Evolutionary conservation across 37 sponge, comb jelly and placozoan genomes (phyloP).

Genomic region (Beroe forskalii): DNA sequence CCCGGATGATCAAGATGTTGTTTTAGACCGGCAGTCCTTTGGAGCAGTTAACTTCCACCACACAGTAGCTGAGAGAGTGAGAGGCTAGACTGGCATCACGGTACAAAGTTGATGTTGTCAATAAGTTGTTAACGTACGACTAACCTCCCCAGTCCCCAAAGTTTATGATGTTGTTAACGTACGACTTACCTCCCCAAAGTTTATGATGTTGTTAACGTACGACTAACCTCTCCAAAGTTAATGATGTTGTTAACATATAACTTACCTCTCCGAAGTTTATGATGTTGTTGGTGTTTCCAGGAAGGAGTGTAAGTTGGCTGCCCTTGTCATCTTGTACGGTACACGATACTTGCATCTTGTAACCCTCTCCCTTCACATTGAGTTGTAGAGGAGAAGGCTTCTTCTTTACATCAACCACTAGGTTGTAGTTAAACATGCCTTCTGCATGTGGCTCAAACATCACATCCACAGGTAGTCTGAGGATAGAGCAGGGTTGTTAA

Average conservation of each 20-base stretch:
- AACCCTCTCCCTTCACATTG: slow-evolving; percentile 94
- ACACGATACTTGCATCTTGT: slow-evolving; percentile 70
- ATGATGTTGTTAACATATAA: no score
- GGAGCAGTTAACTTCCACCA: no score
- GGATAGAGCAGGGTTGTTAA: neutral
- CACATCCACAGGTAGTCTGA: slow-evolving; percentile 76
- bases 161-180: no score
- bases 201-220: no score
- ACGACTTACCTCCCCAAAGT: no score
- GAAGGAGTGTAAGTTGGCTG: neutral
- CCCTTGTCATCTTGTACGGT: slow-evolving; percentile 33
- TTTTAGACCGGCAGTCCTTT: no score
- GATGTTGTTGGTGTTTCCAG: slow-evolving; percentile 13
- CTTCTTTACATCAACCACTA: slow-evolving; percentile 76
- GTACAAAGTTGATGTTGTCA: no score
- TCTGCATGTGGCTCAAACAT: slow-evolving; percentile 76
- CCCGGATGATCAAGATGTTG: no score
- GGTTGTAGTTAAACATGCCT: slow-evolving; percentile 79
- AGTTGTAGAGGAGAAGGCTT: slow-evolving; percentile 79
- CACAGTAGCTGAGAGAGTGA: no score
- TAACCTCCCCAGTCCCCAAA: no score
- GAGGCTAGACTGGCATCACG: no score
- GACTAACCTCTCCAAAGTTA: neutral
- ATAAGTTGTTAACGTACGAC: no score
- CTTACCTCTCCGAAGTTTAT: slow-evolving; percentile 54